Evolutionary conservation across 2,113 vertebrate species (phyloP).

Genomic region (Microcebus griseorufus): DNA sequence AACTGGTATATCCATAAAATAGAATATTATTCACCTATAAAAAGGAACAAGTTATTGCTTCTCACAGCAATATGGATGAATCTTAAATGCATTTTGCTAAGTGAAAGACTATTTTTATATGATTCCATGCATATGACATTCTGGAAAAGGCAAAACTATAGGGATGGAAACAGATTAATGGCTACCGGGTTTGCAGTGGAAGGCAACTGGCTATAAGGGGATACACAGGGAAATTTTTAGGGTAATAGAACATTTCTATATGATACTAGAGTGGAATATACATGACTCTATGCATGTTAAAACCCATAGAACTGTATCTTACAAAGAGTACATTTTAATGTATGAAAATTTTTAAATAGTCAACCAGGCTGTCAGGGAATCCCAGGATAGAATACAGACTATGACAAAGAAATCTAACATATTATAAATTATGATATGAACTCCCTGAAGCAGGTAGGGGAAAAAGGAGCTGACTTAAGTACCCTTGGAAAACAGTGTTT

Average conservation of each 20-base stretch:
- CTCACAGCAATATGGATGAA: background rate
- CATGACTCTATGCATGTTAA: background rate
- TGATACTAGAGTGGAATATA: background rate
- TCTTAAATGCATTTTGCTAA: background rate
- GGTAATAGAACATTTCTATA: background rate
- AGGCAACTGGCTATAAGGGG: background rate
- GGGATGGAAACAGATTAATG: background rate
- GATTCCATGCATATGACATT: background rate
- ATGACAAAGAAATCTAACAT: background rate
- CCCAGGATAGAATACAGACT: background rate
- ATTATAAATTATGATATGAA: conserved; percentile 4
- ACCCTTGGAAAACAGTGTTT: background rate
- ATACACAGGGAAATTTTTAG: background rate
- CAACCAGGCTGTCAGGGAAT: background rate
- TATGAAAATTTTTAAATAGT: background rate
- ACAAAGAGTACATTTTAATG: background rate
- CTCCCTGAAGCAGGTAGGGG: background rate
- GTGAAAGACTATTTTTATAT: background rate
- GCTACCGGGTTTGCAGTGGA: background rate
- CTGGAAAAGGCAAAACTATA: conserved; percentile 21
- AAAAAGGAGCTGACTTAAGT: background rate
- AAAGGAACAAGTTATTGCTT: conserved; percentile 17
- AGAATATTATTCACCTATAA: background rate
- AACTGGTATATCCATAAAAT: background rate
- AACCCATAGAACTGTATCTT: background rate